Base-by-base conservation (phyloP, 1,140 invertebrate genomes). In the Drosophila tsacasi region DNA sequence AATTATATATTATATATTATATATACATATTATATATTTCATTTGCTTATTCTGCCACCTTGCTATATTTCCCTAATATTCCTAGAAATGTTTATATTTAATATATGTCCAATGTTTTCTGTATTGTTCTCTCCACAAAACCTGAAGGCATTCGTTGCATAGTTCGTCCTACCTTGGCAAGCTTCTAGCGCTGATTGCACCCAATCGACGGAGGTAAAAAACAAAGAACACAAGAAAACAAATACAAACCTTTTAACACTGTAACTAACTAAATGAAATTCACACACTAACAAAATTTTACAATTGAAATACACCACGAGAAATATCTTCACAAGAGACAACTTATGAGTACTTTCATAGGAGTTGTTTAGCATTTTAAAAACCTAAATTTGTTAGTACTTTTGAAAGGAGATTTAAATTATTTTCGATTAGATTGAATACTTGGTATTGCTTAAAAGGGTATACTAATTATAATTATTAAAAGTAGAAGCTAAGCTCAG, bases 111-210 rank as follows among this genome's bases (percentile, higher is more conserved):
- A 27, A 73, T 72, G 52, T 50, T 60, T 72, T 59, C 40, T 58
- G 52, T 73, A 68, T 73, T 67, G 66, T 69, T 69, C 32, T 19
- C 63, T 50, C 66, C 66, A 39, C 62, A 25, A 62, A 62, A 66
- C 63, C 63, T 25, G 62, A 71, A 73, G 69, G 46, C 66, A 73
- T 72, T 60, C 69, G 52, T 73, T 73, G 67, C 69, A 73, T 72
- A 73, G 67, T 46, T 40, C 69, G 69, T 73, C 69, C 66, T 73
- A 72, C 66, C 27, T 73, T 60, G 69, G 69, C 69, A 73, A 73
- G 55, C 69, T 73, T 57, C 46, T 73, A 73, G 66, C 52, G 44
- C 52, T 73, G 69, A 73, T 73, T 73, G 66, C 69, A 73, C 69
- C 69, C 67, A 72, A 72, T 30, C 66, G 67, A 73, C 37, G 67